A percentile compares a stretch with the other conserved stretches of the same genome.
phyloP scores from a whole-genome alignment of 2,113 vertebrate genomes.

The Antidorcas marsupialis region DNA sequence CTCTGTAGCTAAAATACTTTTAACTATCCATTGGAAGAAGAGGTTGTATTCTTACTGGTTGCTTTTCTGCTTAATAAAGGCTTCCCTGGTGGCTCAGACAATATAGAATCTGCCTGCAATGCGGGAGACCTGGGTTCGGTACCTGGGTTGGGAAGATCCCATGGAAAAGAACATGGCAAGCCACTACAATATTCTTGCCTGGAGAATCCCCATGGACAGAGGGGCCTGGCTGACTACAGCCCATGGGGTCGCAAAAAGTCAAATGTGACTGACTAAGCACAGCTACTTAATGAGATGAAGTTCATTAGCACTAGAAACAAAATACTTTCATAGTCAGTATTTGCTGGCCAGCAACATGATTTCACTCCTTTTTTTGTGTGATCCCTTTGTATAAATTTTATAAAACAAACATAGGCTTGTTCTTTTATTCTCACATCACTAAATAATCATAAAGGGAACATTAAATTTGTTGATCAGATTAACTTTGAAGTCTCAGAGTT shows the following conservation, averaged over 20 bases:
- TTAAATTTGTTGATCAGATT: neutral
- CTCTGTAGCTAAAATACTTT: neutral
- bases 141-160: neutral
- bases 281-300: neutral
- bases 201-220: neutral
- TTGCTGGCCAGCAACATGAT: neutral
- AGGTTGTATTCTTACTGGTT: neutral
- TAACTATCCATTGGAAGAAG: neutral
- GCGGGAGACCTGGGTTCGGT: rapidly evolving
- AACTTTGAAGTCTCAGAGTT: neutral
- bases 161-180: neutral
- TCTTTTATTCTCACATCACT: neutral
- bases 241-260: rapidly evolving
- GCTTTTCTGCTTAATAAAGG: neutral
- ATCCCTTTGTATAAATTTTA: neutral
- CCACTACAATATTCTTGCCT: neutral
- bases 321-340: neutral
- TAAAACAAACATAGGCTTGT: neutral
- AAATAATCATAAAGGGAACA: neutral
- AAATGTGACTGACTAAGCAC: neutral
- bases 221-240: neutral
- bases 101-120: neutral
- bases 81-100: neutral
- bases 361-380: neutral
- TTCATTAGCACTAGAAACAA: neutral